Evolutionary conservation across 2,797 vertebrate genomes (phyloP), one percentile per base, ranked within the genome.

Genomic region (Periparus ater): DNA sequence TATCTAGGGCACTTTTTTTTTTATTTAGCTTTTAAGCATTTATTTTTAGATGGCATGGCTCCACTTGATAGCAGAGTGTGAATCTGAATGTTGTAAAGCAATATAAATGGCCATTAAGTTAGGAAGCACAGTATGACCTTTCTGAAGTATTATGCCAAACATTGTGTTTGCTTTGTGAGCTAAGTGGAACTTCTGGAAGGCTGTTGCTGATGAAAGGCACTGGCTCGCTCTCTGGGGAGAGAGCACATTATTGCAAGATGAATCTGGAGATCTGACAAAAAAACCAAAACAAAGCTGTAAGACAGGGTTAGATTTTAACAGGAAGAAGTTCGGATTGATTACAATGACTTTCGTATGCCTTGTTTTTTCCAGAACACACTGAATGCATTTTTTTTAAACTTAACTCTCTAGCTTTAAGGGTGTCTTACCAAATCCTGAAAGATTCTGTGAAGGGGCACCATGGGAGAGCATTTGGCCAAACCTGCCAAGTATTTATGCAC

Each of bases 51-150:
- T 95, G 75, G 29, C 72, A 26, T 66, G 84, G 85, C 88, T 95
- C 76, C 86, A 78, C 68, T 95, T 88, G 90, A 89, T 91, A 81
- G 81, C 68, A 10, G 81, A 89, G 84, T 88, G 88, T 94, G 95
- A 96, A 96, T 95, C 86, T 89, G 90, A 93, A 92, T 92, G 71
- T 82, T 95, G 92, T 93, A 89, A 95, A 94, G 95, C 93, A 96
- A 88, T 93, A 95, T 88, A 94, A 96, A 93, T 91, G 91, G 89
- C 94, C 85, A 83, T 96, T 94, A 95, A 91, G 94, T 85, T 92
- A 57, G 92, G 90, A 95, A 96, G 92, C 92, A 84, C 90, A 78
- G 87, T 76, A 40, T 95, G 89, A 95, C 90, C 88, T 95, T 95
- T 96, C 65, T 89, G 91, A 93, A 94, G 92, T 93, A 94, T 82